These are phyloP conservation scores for Ahaetulla prasina DNA, from an alignment of 2,113 vertebrate species.

Conservation along the genomic window DNA sequence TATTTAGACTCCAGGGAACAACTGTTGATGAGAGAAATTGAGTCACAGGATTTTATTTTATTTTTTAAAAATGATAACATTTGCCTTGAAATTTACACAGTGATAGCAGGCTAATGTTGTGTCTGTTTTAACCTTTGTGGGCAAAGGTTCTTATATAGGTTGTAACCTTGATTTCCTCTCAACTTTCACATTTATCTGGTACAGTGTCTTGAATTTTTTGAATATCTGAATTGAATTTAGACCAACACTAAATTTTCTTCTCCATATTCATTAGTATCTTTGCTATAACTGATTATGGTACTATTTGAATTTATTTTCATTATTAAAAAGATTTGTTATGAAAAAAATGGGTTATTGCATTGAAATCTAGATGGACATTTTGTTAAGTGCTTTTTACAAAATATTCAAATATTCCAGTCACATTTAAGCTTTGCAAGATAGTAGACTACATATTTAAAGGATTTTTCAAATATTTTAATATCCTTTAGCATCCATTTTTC, in stretches of 20 bases:
- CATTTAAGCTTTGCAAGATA: not conserved
- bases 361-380: not conserved
- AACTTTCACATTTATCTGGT: not conserved
- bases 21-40: not conserved
- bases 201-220: not conserved
- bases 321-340: not conserved
- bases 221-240: not conserved
- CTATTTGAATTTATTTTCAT: not conserved
- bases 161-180: not conserved
- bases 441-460: not conserved
- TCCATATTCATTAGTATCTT: not conserved
- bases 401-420: not conserved
- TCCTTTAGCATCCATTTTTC: not conserved
- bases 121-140: conserved; percentile 19
- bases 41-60: conserved; percentile 10
- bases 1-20: conserved; percentile 31
- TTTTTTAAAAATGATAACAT: conserved; percentile 15
- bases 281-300: not conserved
- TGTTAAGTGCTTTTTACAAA: not conserved
- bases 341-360: not conserved
- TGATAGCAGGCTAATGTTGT: conserved; percentile 1
- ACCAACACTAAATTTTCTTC: not conserved
- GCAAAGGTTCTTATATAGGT: conserved; percentile 5
- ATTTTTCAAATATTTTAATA: not conserved
- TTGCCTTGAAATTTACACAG: conserved; percentile 22